A percentile compares a stretch with the other conserved stretches of the same genome.
Evolutionary conservation across 2,888 invertebrate species (phyloP).

Genomic region (Unio delphinus): DNA sequence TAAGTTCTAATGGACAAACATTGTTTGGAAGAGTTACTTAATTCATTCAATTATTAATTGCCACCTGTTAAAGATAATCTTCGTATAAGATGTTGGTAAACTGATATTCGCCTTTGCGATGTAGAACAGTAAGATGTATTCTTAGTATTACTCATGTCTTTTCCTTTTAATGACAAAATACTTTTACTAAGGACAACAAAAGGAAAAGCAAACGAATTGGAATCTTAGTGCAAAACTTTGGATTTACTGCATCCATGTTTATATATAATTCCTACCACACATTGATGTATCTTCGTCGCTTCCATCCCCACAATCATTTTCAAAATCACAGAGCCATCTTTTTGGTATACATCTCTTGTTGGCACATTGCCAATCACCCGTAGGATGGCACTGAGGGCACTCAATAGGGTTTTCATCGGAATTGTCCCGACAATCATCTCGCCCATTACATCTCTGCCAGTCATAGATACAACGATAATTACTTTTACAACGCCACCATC

Average conservation of each 20-base stretch:
- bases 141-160: too few relatives aligned
- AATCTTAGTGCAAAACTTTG: too few relatives aligned
- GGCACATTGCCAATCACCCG: constrained; percentile 92
- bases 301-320: constrained; percentile 96
- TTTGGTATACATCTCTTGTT: constrained; percentile 84
- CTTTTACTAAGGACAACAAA: too few relatives aligned
- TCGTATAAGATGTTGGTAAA: too few relatives aligned
- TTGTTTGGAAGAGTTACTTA: too few relatives aligned
- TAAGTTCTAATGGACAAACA: too few relatives aligned
- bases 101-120: too few relatives aligned
- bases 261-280: constrained; percentile 54
- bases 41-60: too few relatives aligned
- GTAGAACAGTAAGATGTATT: too few relatives aligned
- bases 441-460: constrained; percentile 98
- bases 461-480: constrained; percentile 96
- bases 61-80: too few relatives aligned
- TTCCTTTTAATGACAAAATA: too few relatives aligned
- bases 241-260: background rate
- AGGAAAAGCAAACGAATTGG: too few relatives aligned
- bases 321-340: constrained; percentile 85
- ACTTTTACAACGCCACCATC: constrained; percentile 96
- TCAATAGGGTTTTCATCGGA: constrained; percentile 93
- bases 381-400: constrained; percentile 89
- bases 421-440: constrained; percentile 95
- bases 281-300: constrained; percentile 78